A percentile compares a stretch with the other conserved stretches of the same genome.
Conservation (phyloP, 2,888 invertebrate species). For the Ecdyonurus torrentis region DNA sequence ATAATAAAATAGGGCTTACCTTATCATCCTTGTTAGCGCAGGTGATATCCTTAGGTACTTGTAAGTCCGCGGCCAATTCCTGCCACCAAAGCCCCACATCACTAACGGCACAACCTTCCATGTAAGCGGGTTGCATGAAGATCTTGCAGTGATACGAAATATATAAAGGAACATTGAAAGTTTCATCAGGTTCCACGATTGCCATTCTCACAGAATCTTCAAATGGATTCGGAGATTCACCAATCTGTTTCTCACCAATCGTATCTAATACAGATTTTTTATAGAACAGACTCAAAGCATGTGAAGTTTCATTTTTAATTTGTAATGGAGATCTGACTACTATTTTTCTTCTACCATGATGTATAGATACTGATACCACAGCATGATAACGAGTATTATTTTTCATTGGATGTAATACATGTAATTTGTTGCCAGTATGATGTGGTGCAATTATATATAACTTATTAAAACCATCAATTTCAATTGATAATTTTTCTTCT, state of each 20-base stretch:
- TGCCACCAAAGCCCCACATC: constrained; percentile 65
- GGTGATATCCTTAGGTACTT: constrained; percentile 44
- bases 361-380: constrained; percentile 44
- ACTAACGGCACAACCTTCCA: constrained; percentile 49
- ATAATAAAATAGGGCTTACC: no score
- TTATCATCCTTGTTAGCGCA: constrained; percentile 47
- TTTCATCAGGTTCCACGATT: constrained; percentile 54
- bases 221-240: constrained; percentile 55
- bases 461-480: constrained; percentile 42
- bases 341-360: constrained; percentile 40
- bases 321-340: constrained; percentile 54
- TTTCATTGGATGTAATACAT: constrained; percentile 43
- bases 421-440: constrained; percentile 42
- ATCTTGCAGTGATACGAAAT: constrained; percentile 68
- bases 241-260: constrained; percentile 41
- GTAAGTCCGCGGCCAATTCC: constrained; percentile 49
- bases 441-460: constrained; percentile 46
- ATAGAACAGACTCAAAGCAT: constrained; percentile 56
- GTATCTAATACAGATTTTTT: constrained; percentile 51
- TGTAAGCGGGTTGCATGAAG: constrained; percentile 51
- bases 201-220: constrained; percentile 54
- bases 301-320: constrained; percentile 61
- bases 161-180: constrained; percentile 57
- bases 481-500: constrained; percentile 44
- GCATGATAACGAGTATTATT: constrained; percentile 47